Percentiles rank a stretch among this genome's conserved stretches.
Conservation (phyloP, 2,113 vertebrate genomes). For the Grammomys dolichurus region DNA sequence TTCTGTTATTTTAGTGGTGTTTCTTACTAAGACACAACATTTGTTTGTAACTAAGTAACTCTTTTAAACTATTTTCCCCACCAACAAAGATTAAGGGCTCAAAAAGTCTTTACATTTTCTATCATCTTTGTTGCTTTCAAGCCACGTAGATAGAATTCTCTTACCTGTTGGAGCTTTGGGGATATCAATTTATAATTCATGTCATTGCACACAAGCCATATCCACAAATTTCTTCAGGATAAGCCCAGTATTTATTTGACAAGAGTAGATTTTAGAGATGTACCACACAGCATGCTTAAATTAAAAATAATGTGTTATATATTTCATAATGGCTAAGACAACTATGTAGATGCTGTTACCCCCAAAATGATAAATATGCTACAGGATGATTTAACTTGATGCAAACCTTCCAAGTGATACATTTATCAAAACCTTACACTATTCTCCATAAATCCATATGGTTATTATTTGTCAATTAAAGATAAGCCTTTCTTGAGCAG, state of each 20-base stretch:
- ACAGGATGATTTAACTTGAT: not conserved
- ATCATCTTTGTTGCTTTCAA: not conserved
- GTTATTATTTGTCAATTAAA: not conserved
- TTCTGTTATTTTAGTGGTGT: not conserved
- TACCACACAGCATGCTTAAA: not conserved
- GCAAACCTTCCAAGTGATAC: not conserved
- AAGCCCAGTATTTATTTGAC: not conserved
- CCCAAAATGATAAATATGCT: not conserved
- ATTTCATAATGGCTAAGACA: not conserved
- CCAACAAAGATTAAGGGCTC: not conserved
- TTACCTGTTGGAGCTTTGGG: not conserved
- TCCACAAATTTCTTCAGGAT: not conserved
- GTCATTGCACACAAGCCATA: not conserved
- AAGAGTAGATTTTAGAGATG: not conserved
- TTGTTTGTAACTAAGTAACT: not conserved
- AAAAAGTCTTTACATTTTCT: not conserved
- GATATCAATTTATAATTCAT: slow-evolving; percentile 6
- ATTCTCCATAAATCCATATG: not conserved
- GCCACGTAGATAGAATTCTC: not conserved
- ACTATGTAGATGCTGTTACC: not conserved
- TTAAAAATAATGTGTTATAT: slow-evolving; percentile 28
- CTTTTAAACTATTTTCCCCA: not conserved
- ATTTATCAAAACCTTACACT: not conserved
- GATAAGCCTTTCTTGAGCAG: not conserved
- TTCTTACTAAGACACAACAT: not conserved